Conservation (phyloP, 2,113 vertebrate species). For the Bubo blakistoni region DNA sequence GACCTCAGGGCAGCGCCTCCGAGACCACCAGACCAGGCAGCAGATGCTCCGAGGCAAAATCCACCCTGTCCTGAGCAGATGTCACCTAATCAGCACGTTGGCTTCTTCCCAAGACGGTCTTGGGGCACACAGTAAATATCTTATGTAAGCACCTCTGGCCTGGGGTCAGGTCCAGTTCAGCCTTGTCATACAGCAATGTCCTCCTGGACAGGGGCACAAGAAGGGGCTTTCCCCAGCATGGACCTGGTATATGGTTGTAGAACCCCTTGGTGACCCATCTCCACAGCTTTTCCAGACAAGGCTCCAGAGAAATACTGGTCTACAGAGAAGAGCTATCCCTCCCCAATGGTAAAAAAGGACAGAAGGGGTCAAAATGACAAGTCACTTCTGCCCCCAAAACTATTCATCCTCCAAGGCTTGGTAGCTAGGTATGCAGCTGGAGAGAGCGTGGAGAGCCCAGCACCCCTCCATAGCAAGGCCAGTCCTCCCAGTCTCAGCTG, state of each 20-base stretch:
- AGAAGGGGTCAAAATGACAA: not conserved
- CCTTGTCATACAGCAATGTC: rapidly evolving
- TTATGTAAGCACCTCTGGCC: slow-evolving; percentile 48
- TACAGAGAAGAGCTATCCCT: not conserved
- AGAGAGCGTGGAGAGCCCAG: not conserved
- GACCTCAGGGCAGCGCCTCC: not conserved
- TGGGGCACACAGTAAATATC: slow-evolving; percentile 54
- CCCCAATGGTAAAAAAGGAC: not conserved
- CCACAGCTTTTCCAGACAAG: not conserved
- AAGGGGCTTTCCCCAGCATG: not conserved
- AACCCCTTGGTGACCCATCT: not conserved
- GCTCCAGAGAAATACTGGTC: not conserved
- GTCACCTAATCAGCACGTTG: slow-evolving; percentile 49
- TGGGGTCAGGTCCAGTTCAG: not conserved
- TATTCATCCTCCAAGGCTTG: not conserved
- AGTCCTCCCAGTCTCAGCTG: not conserved
- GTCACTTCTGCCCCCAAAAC: not conserved
- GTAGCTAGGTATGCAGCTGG: not conserved
- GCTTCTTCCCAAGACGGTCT: slow-evolving; percentile 20
- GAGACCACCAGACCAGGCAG: slow-evolving; percentile 4
- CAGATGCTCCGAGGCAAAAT: slow-evolving; percentile 57
- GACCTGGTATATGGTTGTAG: rapidly evolving
- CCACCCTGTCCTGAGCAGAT: slow-evolving; percentile 1
- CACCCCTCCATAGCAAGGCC: not conserved
- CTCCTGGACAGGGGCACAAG: not conserved